Evolutionary conservation across 2,113 vertebrate genomes (phyloP).

Genomic region (Blennius ocellaris): DNA sequence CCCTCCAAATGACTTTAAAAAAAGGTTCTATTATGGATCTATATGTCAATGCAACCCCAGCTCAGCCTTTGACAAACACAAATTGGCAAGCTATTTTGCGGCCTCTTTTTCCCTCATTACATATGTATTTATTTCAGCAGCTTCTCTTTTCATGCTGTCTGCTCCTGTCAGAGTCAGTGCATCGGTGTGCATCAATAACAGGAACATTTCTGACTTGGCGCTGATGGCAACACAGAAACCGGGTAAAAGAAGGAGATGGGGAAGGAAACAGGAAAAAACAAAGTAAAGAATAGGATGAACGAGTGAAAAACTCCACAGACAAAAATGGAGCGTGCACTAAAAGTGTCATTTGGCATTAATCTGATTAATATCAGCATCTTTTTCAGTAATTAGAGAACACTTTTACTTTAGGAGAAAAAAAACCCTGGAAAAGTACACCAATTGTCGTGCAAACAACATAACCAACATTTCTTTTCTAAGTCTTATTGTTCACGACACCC

Average conservation of each 20-base stretch:
- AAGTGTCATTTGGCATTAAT: constrained; percentile 4
- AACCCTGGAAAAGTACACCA: not conserved
- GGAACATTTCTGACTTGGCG: constrained; percentile 70
- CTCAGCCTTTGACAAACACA: constrained; percentile 75
- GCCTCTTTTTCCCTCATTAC: constrained; percentile 65
- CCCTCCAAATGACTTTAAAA: constrained; percentile 67
- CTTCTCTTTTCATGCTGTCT: constrained; percentile 76
- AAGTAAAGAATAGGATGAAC: not conserved
- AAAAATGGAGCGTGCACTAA: not conserved
- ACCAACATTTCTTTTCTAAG: not conserved
- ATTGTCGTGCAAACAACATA: not conserved
- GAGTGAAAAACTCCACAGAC: not conserved
- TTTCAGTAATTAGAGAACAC: not conserved
- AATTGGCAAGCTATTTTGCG: constrained; percentile 72
- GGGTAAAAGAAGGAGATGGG: constrained; percentile 10
- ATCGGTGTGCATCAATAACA: constrained; percentile 71
- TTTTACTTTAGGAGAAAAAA: constrained; percentile 8
- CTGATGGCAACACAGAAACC: constrained; percentile 60
- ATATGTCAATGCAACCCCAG: constrained; percentile 69
- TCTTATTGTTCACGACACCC: not conserved
- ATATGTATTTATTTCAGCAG: constrained; percentile 78
- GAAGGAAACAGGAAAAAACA: not conserved
- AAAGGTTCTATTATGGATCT: constrained; percentile 72
- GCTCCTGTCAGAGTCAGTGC: constrained; percentile 66
- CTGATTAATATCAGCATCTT: constrained; percentile 11